phyloP scores from a whole-genome alignment of 2,797 vertebrate species.

The Margarornis squamiger region DNA sequence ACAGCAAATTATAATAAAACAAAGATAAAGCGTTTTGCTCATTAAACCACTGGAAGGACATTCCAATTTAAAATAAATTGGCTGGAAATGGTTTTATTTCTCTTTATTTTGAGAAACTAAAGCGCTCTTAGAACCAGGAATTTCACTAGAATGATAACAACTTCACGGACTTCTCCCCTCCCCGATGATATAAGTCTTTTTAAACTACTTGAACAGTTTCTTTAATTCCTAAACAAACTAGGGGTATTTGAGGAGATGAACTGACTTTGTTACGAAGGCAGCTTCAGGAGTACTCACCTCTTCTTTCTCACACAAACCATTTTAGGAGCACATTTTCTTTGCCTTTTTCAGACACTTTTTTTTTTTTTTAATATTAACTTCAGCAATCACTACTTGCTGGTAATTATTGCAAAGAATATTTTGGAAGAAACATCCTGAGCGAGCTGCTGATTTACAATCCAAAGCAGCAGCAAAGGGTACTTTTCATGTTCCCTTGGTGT shows the following conservation, averaged over 20 bases:
- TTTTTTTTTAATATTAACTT: not conserved
- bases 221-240: not conserved
- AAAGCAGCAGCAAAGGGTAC: not conserved
- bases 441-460: not conserved
- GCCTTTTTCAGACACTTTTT: not conserved
- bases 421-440: not conserved
- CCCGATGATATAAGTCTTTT: rapidly evolving
- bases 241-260: not conserved
- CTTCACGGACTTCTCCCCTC: not conserved
- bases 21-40: not conserved
- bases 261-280: not conserved
- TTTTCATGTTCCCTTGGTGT: not conserved
- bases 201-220: not conserved
- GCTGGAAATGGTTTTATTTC: not conserved
- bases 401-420: not conserved
- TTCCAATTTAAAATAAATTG: not conserved
- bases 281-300: not conserved
- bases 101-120: not conserved
- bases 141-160: not conserved
- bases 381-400: not conserved
- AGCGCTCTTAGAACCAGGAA: not conserved
- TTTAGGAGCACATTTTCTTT: not conserved
- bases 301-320: not conserved
- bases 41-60: not conserved
- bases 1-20: not conserved